phyloP scores from a whole-genome alignment of 37 sponge, comb jelly and placozoan genomes.

The Amphimedon queenslandica region DNA sequence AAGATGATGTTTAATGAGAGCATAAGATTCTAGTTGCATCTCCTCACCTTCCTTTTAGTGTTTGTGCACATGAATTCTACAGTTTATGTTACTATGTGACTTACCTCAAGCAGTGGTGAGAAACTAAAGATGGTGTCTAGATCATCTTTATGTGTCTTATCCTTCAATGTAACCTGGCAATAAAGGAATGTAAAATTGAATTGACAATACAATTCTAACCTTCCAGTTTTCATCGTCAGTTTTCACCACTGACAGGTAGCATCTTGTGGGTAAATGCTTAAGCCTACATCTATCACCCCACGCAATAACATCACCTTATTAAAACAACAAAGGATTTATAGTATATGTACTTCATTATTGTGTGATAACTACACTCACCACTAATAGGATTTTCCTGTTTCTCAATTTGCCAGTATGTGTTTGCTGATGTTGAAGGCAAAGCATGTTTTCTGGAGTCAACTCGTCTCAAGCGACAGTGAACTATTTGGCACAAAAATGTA shows the following conservation, averaged over 20 bases:
- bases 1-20: conserved; percentile 54
- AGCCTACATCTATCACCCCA: no score
- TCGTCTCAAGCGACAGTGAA: no score
- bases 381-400: no score
- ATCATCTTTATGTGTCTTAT: background rate
- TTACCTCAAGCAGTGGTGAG: background rate
- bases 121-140: background rate
- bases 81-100: no score
- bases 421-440: no score
- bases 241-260: conserved; percentile 34
- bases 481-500: no score
- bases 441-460: no score
- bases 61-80: no score
- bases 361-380: no score
- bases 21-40: conserved; percentile 51
- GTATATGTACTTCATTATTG: no score
- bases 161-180: background rate
- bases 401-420: no score
- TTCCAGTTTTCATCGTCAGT: background rate
- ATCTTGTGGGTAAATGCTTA: conserved; percentile 65
- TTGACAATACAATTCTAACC: background rate
- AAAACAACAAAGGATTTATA: no score
- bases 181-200: background rate
- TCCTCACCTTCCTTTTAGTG: conserved; percentile 57
- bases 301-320: conserved; percentile 54